Evolutionary conservation across 2,888 invertebrate species (phyloP), one percentile per base, ranked within the genome.

Genomic region (Zeuzera pyrina): DNA sequence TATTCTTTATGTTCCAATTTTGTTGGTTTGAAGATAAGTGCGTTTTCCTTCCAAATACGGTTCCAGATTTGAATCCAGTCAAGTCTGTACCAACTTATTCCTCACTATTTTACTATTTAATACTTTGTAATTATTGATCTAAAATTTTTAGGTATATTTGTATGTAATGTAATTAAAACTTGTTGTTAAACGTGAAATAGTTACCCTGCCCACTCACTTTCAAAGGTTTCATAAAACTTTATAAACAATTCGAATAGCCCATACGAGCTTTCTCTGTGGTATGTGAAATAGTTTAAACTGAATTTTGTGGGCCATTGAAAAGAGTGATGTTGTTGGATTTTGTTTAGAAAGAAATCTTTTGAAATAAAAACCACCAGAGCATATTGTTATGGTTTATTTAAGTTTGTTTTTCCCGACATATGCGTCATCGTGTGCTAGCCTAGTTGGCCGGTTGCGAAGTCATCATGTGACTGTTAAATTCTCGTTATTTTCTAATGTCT

Each of bases 361-460:
- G 55, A 63, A 65, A 64, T 53, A 45, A 34, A 56, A 64, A 54
- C 50, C 52, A 40, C n/a, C n/a, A 47, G 31, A 48, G 57, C 57
- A 59, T 61, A 68, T 72, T 69, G 62, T 73, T 64, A 67, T 64
- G 56, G 61, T 59, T 65, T 68, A 68, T 77, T 73, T 66, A 64
- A 69, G 70, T 62, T 57, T 66, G 59, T 62, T 67, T 66, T 55
- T 49, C 39, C 41, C 42, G 53, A 40, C 47, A 34, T 51, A 57
- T 66, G 70, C 74, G 77, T 73, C 72, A 72, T 41, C 45, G 45
- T 51, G 39, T 57, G 55, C 62, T 60, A 66, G 58, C 63, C 61
- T 55, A 53, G 57, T 64, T 65, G 63, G 63, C 59, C 33, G 46
- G 45, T 39, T 42, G 31, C 31, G 38, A 39, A 42, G 38, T 42